These are phyloP conservation scores for Dastarcus helophoroides DNA, from an alignment of 2,888 invertebrate genomes.

Conservation along the genomic window DNA sequence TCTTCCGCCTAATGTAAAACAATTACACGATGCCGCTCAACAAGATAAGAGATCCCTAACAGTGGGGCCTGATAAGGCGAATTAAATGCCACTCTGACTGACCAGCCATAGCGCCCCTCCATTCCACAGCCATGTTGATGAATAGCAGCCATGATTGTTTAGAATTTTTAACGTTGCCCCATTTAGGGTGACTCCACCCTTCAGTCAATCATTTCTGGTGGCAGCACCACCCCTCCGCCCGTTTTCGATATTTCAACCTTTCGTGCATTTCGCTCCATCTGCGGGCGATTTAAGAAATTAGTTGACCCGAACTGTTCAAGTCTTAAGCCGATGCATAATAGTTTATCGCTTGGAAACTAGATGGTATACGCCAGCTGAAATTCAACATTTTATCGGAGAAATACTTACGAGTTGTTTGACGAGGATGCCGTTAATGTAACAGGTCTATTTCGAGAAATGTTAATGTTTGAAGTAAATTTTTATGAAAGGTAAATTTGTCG, in stretches of 20 bases:
- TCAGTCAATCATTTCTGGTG: constrained; percentile 43
- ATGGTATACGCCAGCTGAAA: constrained; percentile 29
- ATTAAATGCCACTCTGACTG: too few relatives aligned
- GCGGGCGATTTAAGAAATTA: constrained; percentile 10
- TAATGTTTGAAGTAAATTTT: too few relatives aligned
- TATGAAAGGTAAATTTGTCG: too few relatives aligned
- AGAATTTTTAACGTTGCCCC: constrained; percentile 34
- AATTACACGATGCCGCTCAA: too few relatives aligned
- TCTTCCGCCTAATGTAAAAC: too few relatives aligned
- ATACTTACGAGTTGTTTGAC: too few relatives aligned
- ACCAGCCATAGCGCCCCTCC: too few relatives aligned
- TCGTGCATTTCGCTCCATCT: not conserved
- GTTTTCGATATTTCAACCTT: not conserved
- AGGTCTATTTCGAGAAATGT: too few relatives aligned
- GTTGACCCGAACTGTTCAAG: constrained; percentile 30
- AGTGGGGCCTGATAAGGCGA: too few relatives aligned
- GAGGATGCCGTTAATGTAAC: too few relatives aligned
- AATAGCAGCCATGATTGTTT: constrained; percentile 49
- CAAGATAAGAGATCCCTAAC: too few relatives aligned
- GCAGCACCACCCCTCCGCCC: constrained; percentile 18
- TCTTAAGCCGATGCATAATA: constrained; percentile 27
- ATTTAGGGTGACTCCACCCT: constrained; percentile 43
- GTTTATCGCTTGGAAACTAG: constrained; percentile 37
- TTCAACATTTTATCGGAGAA: too few relatives aligned
- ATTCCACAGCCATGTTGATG: constrained; percentile 43